Percentiles rank a stretch among this genome's conserved stretches.
Evolutionary conservation across 2,113 vertebrate species (phyloP).

Genomic region (Craseonycteris thonglongyai): DNA sequence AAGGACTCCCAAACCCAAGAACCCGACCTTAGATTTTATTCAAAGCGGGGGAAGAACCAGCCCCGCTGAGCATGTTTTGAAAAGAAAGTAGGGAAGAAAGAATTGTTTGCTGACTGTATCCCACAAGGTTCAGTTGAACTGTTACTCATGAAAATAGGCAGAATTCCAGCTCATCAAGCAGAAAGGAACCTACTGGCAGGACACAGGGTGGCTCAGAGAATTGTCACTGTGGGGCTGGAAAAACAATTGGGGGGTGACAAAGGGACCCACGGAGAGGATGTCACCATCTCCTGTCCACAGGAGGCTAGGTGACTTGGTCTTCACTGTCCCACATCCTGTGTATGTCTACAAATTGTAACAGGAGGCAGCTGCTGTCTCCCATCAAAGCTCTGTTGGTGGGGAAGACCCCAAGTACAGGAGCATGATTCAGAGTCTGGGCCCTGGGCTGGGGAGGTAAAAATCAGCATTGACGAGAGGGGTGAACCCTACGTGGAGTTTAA

Average conservation of each 20-base stretch:
- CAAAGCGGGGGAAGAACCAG: neutral
- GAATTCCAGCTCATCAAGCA: neutral
- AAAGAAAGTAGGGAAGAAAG: neutral
- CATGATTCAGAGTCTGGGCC: neutral
- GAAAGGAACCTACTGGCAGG: neutral
- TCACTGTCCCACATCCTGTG: accelerated
- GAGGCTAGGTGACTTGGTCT: neutral
- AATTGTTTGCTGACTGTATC: neutral
- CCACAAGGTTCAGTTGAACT: neutral
- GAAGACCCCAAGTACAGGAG: neutral
- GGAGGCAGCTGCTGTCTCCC: neutral
- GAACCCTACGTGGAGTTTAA: neutral
- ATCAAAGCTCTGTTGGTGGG: neutral
- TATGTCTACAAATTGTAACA: neutral
- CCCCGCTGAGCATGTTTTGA: neutral
- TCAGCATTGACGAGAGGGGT: accelerated
- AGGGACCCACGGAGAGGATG: neutral
- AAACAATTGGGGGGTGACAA: too few relatives aligned
- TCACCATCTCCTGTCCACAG: too few relatives aligned
- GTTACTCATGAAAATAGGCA: neutral
- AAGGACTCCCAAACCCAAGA: neutral
- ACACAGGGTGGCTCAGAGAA: neutral
- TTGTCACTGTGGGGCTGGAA: too few relatives aligned
- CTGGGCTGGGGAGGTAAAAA: neutral
- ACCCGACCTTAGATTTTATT: neutral